Base-by-base conservation (phyloP, 2,888 invertebrate species). In the Bruchidius siliquastri region DNA sequence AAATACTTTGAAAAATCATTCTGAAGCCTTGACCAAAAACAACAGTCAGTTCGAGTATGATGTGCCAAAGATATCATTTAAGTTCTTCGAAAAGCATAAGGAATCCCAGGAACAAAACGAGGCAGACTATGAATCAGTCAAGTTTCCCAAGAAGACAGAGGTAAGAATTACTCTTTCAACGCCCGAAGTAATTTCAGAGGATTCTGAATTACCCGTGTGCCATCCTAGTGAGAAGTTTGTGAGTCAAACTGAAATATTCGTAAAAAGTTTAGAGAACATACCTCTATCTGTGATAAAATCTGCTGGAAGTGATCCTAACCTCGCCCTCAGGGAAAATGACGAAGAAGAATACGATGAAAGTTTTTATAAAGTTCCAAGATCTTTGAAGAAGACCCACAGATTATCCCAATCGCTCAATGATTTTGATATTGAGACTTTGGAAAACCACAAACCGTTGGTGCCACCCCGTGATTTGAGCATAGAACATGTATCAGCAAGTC, bases 1-100 rank as follows among this genome's bases (percentile, higher is more conserved):
- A 22, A 71, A 75, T 2, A 68, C 72, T 26, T 72, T 72, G 1
- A 75, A 75, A n/a, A 26, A 74, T 18, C 75, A 75, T 68, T 77
- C 73, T 0, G 79, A 77, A 70, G 80, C 81, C 74, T 77, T 81
- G 22, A 77, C 79, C 69, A 77, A 77, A 69, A 79, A 78, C 71
- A 82, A 81, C 71, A 79, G 82, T 68, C 74, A 81, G 72, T 84
- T 80, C 72, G 84, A 84, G 72, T 85, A 85, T 74, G 87, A 86
- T 72, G 86, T 87, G 21, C 87, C 87, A 6, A 85, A 82, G 74
- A 87, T 87, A 68, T 85, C 85, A 75, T 87, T 87, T 75, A 85
- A 84, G 71, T 87, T 86, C 80, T 85, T 85, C 75, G 86, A 85
- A 26, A 80, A 79, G 71, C 69, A 76, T n/a, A 76, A 75, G 20